These are phyloP conservation scores for Rhagophthalmus giganteus DNA, from an alignment of 2,888 invertebrate genomes.

Conservation along the genomic window DNA sequence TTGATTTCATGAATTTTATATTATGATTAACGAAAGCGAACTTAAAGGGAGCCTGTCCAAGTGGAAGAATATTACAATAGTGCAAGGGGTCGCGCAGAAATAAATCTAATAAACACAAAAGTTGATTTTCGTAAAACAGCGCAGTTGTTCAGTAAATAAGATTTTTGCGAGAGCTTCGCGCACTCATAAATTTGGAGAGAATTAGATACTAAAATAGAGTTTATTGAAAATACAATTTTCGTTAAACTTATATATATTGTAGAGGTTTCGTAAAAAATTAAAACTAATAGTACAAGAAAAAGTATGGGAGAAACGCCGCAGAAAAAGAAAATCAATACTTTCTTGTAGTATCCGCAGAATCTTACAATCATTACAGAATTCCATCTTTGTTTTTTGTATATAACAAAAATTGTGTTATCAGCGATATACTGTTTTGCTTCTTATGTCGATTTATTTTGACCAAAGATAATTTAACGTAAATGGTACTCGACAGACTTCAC, in stretches of 20 bases:
- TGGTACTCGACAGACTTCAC: no score
- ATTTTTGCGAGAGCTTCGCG: neutral
- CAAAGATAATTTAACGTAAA: no score
- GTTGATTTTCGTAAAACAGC: conserved; percentile 17
- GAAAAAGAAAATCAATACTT: neutral
- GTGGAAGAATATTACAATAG: conserved; percentile 27
- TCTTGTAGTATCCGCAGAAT: no score
- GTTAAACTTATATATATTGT: neutral
- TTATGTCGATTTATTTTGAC: no score
- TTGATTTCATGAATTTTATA: no score
- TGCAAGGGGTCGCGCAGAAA: conserved; percentile 21
- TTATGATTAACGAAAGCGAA: conserved; percentile 32
- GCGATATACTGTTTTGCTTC: no score
- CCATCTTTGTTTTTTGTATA: no score
- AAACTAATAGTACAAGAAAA: neutral
- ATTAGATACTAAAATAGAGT: neutral
- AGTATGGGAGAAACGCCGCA: no score
- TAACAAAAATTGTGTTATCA: no score
- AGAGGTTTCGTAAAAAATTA: neutral
- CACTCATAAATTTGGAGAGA: no score
- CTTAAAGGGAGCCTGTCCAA: conserved; percentile 30
- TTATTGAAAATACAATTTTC: neutral
- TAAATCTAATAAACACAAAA: conserved; percentile 25
- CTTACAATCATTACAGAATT: no score
- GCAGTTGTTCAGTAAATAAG: conserved; percentile 20